Evolutionary conservation across 2,888 invertebrate species (phyloP).

Genomic region (Carcina quercana): DNA sequence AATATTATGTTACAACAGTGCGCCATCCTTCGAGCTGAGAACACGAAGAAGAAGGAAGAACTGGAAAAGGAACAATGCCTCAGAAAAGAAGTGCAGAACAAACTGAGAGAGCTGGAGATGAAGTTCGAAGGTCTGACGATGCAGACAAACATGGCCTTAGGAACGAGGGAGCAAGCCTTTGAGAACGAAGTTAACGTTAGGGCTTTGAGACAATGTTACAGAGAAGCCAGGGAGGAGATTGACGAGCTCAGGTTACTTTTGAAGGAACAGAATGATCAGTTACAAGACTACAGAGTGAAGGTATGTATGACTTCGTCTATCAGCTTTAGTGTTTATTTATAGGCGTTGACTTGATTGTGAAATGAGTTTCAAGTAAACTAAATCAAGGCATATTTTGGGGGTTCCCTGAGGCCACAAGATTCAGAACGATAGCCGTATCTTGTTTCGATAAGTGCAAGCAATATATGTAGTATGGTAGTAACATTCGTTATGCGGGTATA

Average conservation of each 20-base stretch:
- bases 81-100: conserved; percentile 64
- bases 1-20: conserved; percentile 31
- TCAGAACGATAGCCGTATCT: no score
- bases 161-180: conserved; percentile 76
- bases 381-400: no score
- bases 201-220: conserved; percentile 71
- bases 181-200: conserved; percentile 69
- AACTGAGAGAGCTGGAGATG: conserved; percentile 56
- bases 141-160: conserved; percentile 58
- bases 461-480: no score
- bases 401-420: no score
- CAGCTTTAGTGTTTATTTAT: not conserved
- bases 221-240: conserved; percentile 69
- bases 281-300: conserved; percentile 82
- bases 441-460: no score
- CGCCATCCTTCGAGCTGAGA: conserved; percentile 51
- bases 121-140: conserved; percentile 45
- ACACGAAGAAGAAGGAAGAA: conserved; percentile 64
- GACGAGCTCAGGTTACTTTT: conserved; percentile 76
- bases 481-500: no score
- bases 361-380: no score
- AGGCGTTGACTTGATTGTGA: no score
- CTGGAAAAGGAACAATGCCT: conserved; percentile 75
- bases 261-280: conserved; percentile 78
- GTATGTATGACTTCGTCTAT: conserved; percentile 25